Evolutionary conservation across 2,888 invertebrate genomes (phyloP).

Genomic region (Ferrisia virgata): DNA sequence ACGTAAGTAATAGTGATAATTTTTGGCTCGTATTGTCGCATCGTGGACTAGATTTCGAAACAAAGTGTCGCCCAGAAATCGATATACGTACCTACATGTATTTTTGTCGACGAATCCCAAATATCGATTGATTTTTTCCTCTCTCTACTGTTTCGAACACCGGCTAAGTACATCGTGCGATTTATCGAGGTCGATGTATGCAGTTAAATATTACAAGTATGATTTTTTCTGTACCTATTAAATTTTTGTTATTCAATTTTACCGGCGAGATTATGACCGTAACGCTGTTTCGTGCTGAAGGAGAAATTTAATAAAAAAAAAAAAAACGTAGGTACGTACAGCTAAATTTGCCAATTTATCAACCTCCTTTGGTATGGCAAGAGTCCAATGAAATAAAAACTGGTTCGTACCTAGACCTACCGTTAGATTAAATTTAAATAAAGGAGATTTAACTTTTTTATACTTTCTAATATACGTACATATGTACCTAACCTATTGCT

Average conservation of each 20-base stretch:
- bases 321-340: background rate
- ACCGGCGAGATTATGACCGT: background rate
- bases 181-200: background rate
- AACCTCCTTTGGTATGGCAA: background rate
- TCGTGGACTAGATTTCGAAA: background rate
- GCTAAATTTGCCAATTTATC: background rate
- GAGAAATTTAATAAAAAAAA: no score
- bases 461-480: slow-evolving; percentile 3
- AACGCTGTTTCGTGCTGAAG: no score
- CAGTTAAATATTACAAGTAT: background rate
- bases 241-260: background rate
- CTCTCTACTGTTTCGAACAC: background rate
- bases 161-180: background rate
- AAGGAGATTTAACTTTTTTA: background rate
- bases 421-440: background rate
- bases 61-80: background rate
- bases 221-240: background rate
- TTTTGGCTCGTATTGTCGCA: no score
- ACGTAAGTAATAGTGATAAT: no score
- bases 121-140: background rate
- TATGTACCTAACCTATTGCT: no score
- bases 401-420: background rate
- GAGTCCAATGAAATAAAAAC: slow-evolving; percentile 10
- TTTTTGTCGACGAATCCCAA: background rate
- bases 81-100: no score